Percentiles rank a stretch among this genome's conserved stretches.
Evolutionary conservation across 2,888 invertebrate genomes (phyloP).

Genomic region (Cybosia mesomella): DNA sequence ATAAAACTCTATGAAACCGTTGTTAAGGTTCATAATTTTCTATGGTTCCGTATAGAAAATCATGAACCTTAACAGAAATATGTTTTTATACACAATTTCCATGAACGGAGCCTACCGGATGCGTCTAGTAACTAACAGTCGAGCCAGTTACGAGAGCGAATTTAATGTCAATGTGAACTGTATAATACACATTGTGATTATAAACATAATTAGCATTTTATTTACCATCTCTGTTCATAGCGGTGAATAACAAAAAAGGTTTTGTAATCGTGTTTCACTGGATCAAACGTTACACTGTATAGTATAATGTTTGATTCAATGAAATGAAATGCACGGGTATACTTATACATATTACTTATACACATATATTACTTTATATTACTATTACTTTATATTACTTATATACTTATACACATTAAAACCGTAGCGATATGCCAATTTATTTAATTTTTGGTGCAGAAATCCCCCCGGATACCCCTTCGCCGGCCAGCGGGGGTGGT

Average conservation of each 20-base stretch:
- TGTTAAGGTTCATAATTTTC: conserved; percentile 8
- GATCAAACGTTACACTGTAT: neutral
- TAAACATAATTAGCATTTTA: conserved; percentile 52
- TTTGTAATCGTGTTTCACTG: conserved; percentile 30
- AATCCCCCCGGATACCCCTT: too few species aligned
- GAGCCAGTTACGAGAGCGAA: conserved; percentile 55
- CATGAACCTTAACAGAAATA: too few species aligned
- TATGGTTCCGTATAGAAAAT: conserved; percentile 53
- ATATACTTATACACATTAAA: too few species aligned
- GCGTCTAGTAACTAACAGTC: conserved; percentile 68
- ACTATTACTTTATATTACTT: too few species aligned
- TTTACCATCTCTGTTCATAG: conserved; percentile 38
- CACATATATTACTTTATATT: too few species aligned
- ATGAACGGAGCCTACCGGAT: conserved; percentile 60
- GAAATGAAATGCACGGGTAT: neutral
- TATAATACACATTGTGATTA: conserved; percentile 53
- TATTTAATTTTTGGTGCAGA: too few species aligned
- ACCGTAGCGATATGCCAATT: too few species aligned
- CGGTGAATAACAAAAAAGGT: conserved; percentile 42
- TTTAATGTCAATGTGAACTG: conserved; percentile 66
- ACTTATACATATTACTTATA: too few species aligned
- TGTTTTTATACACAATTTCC: conserved; percentile 56
- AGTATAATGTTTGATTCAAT: too few species aligned
- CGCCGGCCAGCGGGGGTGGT: too few species aligned
- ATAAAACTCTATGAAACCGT: neutral